Conservation (phyloP, 2,888 invertebrate species). For the Galerucella nymphaeae region DNA sequence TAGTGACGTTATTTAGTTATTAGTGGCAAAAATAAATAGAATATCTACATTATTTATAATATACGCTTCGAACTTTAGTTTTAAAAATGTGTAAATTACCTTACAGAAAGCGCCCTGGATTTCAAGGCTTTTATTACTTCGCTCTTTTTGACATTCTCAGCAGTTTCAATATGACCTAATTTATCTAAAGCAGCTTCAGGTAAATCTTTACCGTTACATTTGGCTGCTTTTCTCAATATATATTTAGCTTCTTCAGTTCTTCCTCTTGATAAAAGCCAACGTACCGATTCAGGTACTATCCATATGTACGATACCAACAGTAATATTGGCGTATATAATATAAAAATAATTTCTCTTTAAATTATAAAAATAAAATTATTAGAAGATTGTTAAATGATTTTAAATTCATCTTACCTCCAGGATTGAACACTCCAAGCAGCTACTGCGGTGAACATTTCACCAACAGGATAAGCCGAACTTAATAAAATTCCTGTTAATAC, state of each 20-base stretch:
- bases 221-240: conserved; percentile 72
- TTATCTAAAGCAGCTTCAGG: conserved; percentile 58
- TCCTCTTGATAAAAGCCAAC: conserved; percentile 79
- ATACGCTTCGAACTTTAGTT: background rate
- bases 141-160: conserved; percentile 38
- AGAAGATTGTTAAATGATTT: background rate
- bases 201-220: conserved; percentile 68
- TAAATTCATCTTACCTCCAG: conserved; percentile 71
- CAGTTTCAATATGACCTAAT: conserved; percentile 36
- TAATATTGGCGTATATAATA: conserved; percentile 75
- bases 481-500: conserved; percentile 78
- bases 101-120: conserved; percentile 64
- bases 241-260: conserved; percentile 69
- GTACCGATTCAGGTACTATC: conserved; percentile 77
- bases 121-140: conserved; percentile 65
- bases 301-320: conserved; percentile 75
- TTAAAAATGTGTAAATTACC: conserved; percentile 4
- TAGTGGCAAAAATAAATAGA: background rate
- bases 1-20: background rate
- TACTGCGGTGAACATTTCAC: conserved; percentile 75
- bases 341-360: conserved; percentile 57
- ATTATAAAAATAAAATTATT: background rate
- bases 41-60: background rate
- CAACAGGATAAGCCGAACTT: conserved; percentile 77
- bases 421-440: conserved; percentile 74